Conservation (phyloP, 2,888 invertebrate genomes). For the Eupeodes latifasciatus region DNA sequence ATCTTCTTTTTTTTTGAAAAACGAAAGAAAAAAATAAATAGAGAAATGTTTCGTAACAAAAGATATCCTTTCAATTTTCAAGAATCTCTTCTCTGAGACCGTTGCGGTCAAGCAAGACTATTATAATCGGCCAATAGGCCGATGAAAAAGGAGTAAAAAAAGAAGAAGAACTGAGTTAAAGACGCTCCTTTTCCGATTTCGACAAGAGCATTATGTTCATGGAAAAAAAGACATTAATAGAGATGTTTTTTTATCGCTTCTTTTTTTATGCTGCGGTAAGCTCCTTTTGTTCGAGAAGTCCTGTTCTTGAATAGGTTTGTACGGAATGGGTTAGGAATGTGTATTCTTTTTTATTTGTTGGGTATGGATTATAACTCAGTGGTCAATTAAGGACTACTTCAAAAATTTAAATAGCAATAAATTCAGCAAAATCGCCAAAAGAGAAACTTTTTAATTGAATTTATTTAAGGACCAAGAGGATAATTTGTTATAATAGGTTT, state of each 20-base stretch:
- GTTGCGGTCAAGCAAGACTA: constrained; percentile 69
- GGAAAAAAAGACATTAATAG: constrained; percentile 47
- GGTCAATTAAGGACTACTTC: constrained; percentile 22
- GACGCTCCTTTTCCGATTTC: constrained; percentile 18
- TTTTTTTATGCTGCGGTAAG: neutral
- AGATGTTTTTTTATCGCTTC: neutral
- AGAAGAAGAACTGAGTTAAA: neutral
- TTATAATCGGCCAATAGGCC: constrained; percentile 69
- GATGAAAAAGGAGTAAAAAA: constrained; percentile 55
- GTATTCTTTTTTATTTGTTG: neutral
- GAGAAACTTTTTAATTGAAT: neutral
- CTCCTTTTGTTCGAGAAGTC: constrained; percentile 49
- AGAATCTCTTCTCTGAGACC: constrained; percentile 37
- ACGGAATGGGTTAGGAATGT: neutral
- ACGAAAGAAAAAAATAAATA: neutral
- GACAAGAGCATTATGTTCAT: constrained; percentile 41
- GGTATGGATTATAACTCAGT: constrained; percentile 9
- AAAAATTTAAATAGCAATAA: constrained; percentile 3
- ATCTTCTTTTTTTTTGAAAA: neutral
- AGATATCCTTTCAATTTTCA: constrained; percentile 39
- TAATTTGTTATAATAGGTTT: neutral
- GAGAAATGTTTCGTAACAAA: constrained; percentile 13
- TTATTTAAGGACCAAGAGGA: neutral
- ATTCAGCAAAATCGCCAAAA: neutral
- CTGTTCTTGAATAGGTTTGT: constrained; percentile 8